Conservation (phyloP, 2,113 vertebrate genomes). For the Epinephelus fuscoguttatus region DNA sequence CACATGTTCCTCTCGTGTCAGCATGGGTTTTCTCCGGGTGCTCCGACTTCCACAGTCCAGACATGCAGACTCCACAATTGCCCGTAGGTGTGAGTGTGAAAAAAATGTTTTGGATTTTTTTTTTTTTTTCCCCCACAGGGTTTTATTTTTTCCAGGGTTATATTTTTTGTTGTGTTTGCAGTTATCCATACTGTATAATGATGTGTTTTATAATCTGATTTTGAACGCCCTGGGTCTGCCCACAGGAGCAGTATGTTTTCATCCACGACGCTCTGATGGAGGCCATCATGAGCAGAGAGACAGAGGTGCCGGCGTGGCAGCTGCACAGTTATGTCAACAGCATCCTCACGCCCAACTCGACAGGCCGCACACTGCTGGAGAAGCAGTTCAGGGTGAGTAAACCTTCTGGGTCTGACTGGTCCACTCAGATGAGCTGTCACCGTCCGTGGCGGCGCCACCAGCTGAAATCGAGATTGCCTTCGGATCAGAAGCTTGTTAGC, state of each 20-base stretch:
- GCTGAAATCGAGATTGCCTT: conserved; percentile 31
- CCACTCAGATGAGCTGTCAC: conserved; percentile 38
- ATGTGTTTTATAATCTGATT: background rate
- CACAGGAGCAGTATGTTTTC: conserved; percentile 97
- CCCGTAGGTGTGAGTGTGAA: too few relatives aligned
- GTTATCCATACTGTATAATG: background rate
- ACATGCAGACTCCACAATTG: too few relatives aligned
- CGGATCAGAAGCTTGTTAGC: conserved; percentile 60
- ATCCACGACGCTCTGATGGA: conserved; percentile 99
- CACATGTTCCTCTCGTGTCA: too few relatives aligned
- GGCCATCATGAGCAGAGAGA: conserved; percentile 94
- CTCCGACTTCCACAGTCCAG: too few relatives aligned
- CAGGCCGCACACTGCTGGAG: conserved; percentile 92
- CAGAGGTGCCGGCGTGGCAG: conserved; percentile 93
- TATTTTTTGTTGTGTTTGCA: background rate
- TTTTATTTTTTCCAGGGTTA: background rate
- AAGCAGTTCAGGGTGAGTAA: conserved; percentile 95
- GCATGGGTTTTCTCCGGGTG: too few relatives aligned
- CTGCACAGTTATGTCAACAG: conserved; percentile 95
- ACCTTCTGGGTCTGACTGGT: conserved; percentile 33
- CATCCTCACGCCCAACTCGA: conserved; percentile 92
- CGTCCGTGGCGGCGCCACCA: background rate
- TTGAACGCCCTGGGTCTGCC: background rate
- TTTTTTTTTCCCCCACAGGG: background rate
- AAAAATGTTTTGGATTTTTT: background rate